These are phyloP conservation scores for Tineola bisselliella DNA, from an alignment of 2,888 invertebrate species.

Conservation along the genomic window DNA sequence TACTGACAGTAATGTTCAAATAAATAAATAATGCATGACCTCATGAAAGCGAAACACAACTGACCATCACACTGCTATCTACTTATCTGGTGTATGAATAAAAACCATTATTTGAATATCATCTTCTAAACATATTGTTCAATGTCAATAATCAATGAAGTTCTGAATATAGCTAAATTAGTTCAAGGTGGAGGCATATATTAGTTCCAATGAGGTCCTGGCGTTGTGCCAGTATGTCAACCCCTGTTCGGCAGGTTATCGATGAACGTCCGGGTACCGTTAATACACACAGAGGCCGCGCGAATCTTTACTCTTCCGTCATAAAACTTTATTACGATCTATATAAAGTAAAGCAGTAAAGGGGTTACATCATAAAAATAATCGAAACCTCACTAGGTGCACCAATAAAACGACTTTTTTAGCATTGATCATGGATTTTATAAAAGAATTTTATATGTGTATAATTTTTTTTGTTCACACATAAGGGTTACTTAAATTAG, in stretches of 20 bases:
- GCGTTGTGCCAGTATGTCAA: constrained; percentile 38
- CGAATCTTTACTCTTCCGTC: constrained; percentile 42
- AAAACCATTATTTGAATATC: too few relatives aligned
- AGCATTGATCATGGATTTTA: not conserved
- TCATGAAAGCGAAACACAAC: not conserved
- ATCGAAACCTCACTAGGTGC: constrained; percentile 25
- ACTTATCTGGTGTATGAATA: too few relatives aligned
- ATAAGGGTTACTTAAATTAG: too few relatives aligned
- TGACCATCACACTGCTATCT: too few relatives aligned
- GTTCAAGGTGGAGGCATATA: constrained; percentile 11
- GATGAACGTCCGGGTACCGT: constrained; percentile 45
- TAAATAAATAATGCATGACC: not conserved
- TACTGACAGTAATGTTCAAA: not conserved
- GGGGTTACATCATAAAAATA: constrained; percentile 43
- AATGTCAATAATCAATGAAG: constrained; percentile 1
- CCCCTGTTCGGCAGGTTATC: constrained; percentile 51
- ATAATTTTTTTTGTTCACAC: not conserved
- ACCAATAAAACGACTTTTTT: constrained; percentile 5
- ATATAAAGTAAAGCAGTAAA: constrained; percentile 41
- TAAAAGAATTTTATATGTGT: not conserved
- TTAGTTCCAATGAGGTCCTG: constrained; percentile 21
- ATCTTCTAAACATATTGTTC: not conserved
- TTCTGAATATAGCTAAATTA: not conserved
- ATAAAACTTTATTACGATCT: constrained; percentile 45
- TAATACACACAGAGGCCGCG: constrained; percentile 32